Conservation (phyloP, 2,797 vertebrate species). For the Tragelaphus eurycerus region DNA sequence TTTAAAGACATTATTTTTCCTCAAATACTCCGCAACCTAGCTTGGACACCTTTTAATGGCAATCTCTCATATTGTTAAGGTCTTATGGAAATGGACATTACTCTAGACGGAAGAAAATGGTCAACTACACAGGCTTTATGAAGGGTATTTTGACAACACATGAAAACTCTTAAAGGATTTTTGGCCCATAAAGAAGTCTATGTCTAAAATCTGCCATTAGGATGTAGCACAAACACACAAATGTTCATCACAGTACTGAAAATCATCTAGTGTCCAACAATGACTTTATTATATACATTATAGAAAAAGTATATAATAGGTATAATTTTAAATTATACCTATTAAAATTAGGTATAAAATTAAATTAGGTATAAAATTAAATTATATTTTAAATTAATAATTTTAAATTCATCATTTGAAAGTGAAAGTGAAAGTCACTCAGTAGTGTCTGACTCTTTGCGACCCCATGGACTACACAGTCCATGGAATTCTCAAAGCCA, state of each 20-base stretch:
- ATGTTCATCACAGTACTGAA: neutral
- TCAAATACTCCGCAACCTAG: neutral
- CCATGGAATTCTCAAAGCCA: neutral
- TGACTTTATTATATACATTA: neutral
- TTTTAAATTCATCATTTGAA: conserved; percentile 18
- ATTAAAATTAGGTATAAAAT: too few species aligned
- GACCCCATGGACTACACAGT: neutral
- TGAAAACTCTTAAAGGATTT: neutral
- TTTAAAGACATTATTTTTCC: neutral
- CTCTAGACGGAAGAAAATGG: neutral
- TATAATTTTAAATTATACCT: neutral
- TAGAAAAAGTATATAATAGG: neutral
- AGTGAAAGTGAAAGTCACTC: neutral
- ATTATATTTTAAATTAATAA: too few species aligned
- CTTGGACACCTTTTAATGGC: neutral
- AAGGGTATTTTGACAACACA: neutral
- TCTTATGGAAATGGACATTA: neutral
- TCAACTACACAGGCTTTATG: neutral
- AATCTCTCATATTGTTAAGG: neutral
- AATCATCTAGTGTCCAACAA: neutral
- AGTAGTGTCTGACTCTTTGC: neutral
- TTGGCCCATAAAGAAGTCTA: neutral
- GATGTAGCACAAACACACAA: neutral
- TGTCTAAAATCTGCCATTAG: neutral
- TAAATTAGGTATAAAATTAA: too few species aligned